Base-by-base conservation (phyloP, 2,888 invertebrate species). In the Anthophora plumipes region DNA sequence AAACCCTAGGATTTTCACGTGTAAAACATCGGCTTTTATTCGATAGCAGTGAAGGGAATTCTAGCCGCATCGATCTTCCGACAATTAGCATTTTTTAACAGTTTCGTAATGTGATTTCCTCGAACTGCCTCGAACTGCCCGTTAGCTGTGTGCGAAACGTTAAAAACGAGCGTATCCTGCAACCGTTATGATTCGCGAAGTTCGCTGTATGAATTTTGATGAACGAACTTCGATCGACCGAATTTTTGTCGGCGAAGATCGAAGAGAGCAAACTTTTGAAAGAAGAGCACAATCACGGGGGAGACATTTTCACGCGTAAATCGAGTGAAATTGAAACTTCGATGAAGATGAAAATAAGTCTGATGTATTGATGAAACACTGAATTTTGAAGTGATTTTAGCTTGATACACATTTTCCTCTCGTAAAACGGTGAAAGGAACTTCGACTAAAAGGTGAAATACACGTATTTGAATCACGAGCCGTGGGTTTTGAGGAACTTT, bases 11-110 rank as follows among this genome's bases (percentile, higher is more conserved):
- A 66, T 60, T 69, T 50, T 9, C 43, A 9, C 20, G 60, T n/a
- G 46, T 57, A 69, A 50, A 55, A 41, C 48, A 17, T 3, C 22
- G 43, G 57, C 25, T 73, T 80, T 80, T 73, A 68, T 80, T 59
- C 11, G 54, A 11, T n/a, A n/a, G 14, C 14, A 39, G 57, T 31
- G 17, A 37, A n/a, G 7, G 31, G 1, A 17, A 2, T 17, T 31
- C 0, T 6, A 1, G 12, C 31, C 0, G 2, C 12, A n/a, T n/a
- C 31, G 22, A 37, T 41, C 39, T 69, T 69, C 14, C 31, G 20
- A 31, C 41, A 52, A 52, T 52, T 48, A 52, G 50, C 48, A 41
- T 48, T 66, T 78, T 43, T 6, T 3, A 12, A 1, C 37, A 25
- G 17, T 39, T 41, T 37, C 12, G 14, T 9, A 52, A 74, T 59